phyloP scores from a whole-genome alignment of 2,888 invertebrate species.

The Lymantria dispar region DNA sequence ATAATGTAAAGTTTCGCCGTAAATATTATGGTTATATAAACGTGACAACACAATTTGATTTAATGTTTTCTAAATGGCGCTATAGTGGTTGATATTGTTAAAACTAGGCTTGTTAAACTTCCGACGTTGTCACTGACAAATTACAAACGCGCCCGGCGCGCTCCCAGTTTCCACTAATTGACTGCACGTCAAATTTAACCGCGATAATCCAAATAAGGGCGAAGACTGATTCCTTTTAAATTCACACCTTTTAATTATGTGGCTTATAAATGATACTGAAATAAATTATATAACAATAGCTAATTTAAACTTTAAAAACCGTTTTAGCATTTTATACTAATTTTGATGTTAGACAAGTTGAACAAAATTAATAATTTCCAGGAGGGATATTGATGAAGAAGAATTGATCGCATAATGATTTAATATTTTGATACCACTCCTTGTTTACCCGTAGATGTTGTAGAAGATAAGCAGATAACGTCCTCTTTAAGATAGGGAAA shows the following conservation, averaged over 20 bases:
- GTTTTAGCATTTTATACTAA: too few relatives aligned
- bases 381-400: too few relatives aligned
- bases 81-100: conserved; percentile 47
- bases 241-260: conserved; percentile 23
- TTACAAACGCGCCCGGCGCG: conserved; percentile 59
- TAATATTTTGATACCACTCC: too few relatives aligned
- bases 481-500: too few relatives aligned
- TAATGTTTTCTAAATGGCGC: conserved; percentile 44
- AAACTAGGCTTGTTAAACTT: conserved; percentile 67
- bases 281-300: too few relatives aligned
- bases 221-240: conserved; percentile 49
- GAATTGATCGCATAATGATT: too few relatives aligned
- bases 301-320: too few relatives aligned
- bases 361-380: too few relatives aligned
- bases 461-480: too few relatives aligned
- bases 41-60: conserved; percentile 35
- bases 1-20: conserved; percentile 28
- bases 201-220: conserved; percentile 64
- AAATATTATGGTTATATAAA: conserved; percentile 34
- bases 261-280: neutral
- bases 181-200: conserved; percentile 75
- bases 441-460: too few relatives aligned
- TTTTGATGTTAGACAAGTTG: too few relatives aligned
- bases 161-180: conserved; percentile 65
- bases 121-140: conserved; percentile 78